phyloP scores from a whole-genome alignment of 1,140 invertebrate species.

The Gryon sp. region DNA sequence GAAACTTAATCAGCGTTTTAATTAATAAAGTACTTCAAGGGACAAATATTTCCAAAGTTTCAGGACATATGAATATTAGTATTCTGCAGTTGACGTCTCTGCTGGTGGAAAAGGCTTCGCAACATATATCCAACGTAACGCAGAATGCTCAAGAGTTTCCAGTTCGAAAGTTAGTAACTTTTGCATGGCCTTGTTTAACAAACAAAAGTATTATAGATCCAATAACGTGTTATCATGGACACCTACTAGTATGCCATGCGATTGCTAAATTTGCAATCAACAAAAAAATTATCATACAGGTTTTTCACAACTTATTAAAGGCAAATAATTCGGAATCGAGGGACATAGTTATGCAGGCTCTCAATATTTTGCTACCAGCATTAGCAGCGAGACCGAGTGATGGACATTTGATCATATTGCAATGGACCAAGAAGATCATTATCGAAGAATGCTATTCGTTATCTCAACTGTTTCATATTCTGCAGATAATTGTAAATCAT shows the following conservation, averaged over 20 bases:
- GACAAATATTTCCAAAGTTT: too few species aligned
- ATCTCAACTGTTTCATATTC: conserved; percentile 96
- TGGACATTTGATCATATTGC: conserved; percentile 97
- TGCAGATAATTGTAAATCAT: conserved; percentile 96
- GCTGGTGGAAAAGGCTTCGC: conserved; percentile 95
- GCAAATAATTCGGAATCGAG: too few species aligned
- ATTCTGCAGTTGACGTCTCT: conserved; percentile 97
- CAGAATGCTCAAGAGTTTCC: conserved; percentile 97
- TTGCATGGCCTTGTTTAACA: conserved; percentile 98
- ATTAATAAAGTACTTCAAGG: too few species aligned
- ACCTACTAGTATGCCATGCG: conserved; percentile 96
- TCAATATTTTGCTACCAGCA: conserved; percentile 97
- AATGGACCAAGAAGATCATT: conserved; percentile 99
- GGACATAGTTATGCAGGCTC: conserved; percentile 93
- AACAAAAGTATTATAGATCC: conserved; percentile 97
- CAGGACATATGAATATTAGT: too few species aligned
- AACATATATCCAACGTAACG: conserved; percentile 96
- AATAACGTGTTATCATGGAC: conserved; percentile 97
- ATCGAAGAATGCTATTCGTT: conserved; percentile 98
- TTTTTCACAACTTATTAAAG: too few species aligned
- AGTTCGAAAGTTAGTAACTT: conserved; percentile 96
- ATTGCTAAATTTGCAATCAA: conserved; percentile 99
- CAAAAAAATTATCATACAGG: conserved; percentile 97
- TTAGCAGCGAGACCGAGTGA: conserved; percentile 98
- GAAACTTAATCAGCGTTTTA: too few species aligned